Conservation (phyloP, 2,113 vertebrate species). For the Scolopax mira region DNA sequence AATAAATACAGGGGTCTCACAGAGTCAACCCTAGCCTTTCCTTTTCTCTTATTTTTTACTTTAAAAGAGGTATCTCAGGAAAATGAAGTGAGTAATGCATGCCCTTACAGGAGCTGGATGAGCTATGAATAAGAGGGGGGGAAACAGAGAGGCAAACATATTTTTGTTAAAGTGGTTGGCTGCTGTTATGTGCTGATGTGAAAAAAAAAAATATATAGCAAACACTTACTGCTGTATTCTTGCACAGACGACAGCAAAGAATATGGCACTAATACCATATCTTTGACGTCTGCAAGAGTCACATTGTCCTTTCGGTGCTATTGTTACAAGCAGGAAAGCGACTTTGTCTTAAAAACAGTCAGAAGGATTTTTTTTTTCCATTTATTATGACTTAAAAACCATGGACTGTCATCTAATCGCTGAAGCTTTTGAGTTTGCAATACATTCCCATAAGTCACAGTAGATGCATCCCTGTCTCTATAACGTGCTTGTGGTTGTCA, state of each 20-base stretch:
- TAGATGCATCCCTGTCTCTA: neutral
- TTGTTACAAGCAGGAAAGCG: neutral
- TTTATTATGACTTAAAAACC: slow-evolving; percentile 13
- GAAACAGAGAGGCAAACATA: slow-evolving; percentile 38
- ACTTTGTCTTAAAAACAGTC: neutral
- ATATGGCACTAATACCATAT: neutral
- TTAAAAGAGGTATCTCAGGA: slow-evolving; percentile 79
- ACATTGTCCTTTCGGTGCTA: neutral
- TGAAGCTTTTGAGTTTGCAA: neutral
- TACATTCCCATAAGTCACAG: neutral
- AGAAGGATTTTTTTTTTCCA: neutral
- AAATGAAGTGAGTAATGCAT: slow-evolving; percentile 83
- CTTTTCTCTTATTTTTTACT: slow-evolving; percentile 79
- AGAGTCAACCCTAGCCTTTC: slow-evolving; percentile 86
- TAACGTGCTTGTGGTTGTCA: neutral
- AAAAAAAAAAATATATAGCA: slow-evolving; percentile 50
- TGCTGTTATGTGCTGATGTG: slow-evolving; percentile 59
- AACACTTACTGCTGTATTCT: slow-evolving; percentile 55
- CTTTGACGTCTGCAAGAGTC: neutral
- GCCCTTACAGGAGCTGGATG: slow-evolving; percentile 82
- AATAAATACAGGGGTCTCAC: slow-evolving; percentile 87
- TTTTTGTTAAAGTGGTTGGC: slow-evolving; percentile 72
- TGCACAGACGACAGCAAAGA: slow-evolving; percentile 1
- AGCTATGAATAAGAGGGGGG: slow-evolving; percentile 66
- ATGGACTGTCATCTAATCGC: neutral